Percentiles rank a stretch among this genome's conserved stretches.
Evolutionary conservation across 2,888 invertebrate species (phyloP).

Genomic region (Ectropis crepuscularia): DNA sequence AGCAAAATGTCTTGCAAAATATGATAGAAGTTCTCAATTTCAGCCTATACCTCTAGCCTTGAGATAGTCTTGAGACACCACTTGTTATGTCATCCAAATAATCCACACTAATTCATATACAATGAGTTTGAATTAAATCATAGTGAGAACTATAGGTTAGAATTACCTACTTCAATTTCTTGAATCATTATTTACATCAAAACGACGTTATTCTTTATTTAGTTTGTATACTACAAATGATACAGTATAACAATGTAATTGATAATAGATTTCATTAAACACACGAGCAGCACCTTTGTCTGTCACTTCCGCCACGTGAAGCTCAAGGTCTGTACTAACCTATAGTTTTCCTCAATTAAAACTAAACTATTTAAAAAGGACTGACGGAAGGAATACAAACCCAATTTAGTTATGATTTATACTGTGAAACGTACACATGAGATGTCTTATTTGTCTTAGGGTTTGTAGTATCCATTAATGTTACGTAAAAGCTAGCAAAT

Average conservation of each 20-base stretch:
- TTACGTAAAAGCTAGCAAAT: too few relatives aligned
- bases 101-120: too few relatives aligned
- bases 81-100: too few relatives aligned
- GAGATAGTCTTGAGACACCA: too few relatives aligned
- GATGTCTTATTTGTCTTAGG: background rate
- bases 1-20: too few relatives aligned
- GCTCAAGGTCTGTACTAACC: slow-evolving; percentile 25
- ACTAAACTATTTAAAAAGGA: slow-evolving; percentile 21
- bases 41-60: too few relatives aligned
- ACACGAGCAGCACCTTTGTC: slow-evolving; percentile 24
- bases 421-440: background rate
- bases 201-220: background rate
- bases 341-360: slow-evolving; percentile 28
- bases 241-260: slow-evolving; percentile 24
- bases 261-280: slow-evolving; percentile 27
- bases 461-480: too few relatives aligned
- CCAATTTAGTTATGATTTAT: background rate
- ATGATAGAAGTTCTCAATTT: too few relatives aligned
- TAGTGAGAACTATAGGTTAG: too few relatives aligned
- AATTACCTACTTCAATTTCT: too few relatives aligned
- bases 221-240: background rate
- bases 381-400: slow-evolving; percentile 17
- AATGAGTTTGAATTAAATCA: too few relatives aligned
- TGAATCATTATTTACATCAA: background rate
- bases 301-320: slow-evolving; percentile 34